Base-by-base conservation (phyloP, 2,888 invertebrate species). In the Trissolcus brochymenae region DNA sequence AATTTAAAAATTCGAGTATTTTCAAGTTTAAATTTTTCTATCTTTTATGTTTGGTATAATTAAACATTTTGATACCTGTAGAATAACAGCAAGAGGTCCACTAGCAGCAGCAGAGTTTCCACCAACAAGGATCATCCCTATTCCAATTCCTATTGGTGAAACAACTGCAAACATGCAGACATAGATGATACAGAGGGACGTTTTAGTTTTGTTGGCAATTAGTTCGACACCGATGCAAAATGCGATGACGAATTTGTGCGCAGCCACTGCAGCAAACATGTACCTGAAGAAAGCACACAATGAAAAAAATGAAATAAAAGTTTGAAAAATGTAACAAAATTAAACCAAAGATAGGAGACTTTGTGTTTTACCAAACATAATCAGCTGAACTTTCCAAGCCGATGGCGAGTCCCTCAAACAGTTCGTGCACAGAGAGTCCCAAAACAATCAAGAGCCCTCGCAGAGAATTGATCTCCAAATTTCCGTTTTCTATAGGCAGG, bases 201-300 rank as follows among this genome's bases (percentile, higher is more conserved):
- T 91, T 81, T 92, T 93, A 0, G 95, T 94, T 53, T 92, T 92
- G 0, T 93, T 93, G 25, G 94, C 93, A 53, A 95, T 92, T 55
- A 96, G 89, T 86, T 96, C 96, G 46, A 96, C 93, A 3, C 96
- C 96, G 64, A 96, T 94, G 86, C 96, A 96, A 87, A 96, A 96
- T 0, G 96, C 95, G 76, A 96, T 93, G 21, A 96, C 95, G 55
- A 96, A 91, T 87, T 96, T 96, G 88, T 96, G 96, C 0, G 95
- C 94, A 0, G 95, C 93, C 0, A 96, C 93, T 0, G 96, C 96
- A 4, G 93, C 95, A 85, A 96, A 94, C 93, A 96, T 94, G 87
- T 95, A 95, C 92, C 92, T 92, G 19, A 46, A 46, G 16, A n/a
- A n/a, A 46, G 0, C 25, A 25, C 4, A 2, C 4, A 25, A 25